Base-by-base conservation (phyloP, 1,140 invertebrate species). In the Scaptomyza graminum region DNA sequence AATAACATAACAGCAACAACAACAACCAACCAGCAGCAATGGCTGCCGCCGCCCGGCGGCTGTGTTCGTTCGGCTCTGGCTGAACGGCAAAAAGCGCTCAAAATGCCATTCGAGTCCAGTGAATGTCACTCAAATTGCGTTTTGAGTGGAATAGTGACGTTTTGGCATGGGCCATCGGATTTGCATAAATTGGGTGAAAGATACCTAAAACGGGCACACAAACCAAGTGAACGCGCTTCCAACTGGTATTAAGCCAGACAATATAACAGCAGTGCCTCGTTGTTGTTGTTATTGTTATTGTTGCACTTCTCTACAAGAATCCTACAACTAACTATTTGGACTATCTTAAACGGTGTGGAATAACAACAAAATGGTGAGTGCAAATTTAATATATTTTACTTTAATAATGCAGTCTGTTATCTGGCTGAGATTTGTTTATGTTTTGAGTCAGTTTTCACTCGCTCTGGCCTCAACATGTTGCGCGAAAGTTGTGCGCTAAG, bases 121-220 rank as follows among this genome's bases (percentile, higher is more conserved):
- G 54, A 52, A 60, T 71, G 43, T 71, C 59, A 77, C 83, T 88
- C 83, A 64, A 83, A 79, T 89, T 88, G 83, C 83, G 83, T 79
- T 88, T 83, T 88, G 84, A 88, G 83, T 79, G 52, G 83, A 80
- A 44, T 3, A 57, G n/a, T 67, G 68, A 52, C 50, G 64, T 66
- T 84, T 79, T 82, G 82, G 82, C 83, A 79, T 74, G 67, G 62
- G 63, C 75, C 72, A 71, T 66, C 70, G 54, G 62, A 85, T 81
- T 88, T 72, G 72, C 85, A 90, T 87, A 90, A 90, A 90, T 82
- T 90, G 87, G 87, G 85, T 90, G 87, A 90, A 90, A 90, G 85
- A 90, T 81, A 82, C 46, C 77, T 54, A 82, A 79, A 77, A 72
- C 74, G 46, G 46, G 69, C 72, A 90, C 85, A 90, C 67, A 79